phyloP scores from a whole-genome alignment of 1,140 invertebrate species.

The Pachypsylla venusta region DNA sequence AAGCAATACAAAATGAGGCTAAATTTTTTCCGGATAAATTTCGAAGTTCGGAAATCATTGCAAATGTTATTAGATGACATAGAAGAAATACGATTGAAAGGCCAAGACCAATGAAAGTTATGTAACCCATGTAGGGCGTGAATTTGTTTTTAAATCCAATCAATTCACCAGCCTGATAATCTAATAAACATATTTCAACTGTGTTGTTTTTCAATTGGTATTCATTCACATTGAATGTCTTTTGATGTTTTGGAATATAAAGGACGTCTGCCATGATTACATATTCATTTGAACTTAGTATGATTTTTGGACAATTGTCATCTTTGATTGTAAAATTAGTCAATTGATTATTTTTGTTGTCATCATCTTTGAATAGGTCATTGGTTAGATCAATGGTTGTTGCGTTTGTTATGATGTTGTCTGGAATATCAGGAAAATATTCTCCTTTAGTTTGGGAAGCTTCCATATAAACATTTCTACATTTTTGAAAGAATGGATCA shows the following conservation, averaged over 20 bases:
- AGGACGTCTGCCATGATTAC: conserved; percentile 28
- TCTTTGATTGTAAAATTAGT: conserved; percentile 11
- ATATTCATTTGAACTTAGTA: conserved; percentile 32
- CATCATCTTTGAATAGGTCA: neutral
- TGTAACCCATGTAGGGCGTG: conserved; percentile 31
- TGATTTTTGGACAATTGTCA: conserved; percentile 32
- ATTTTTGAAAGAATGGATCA: conserved; percentile 38
- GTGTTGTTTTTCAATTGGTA: conserved; percentile 26
- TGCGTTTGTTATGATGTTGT: conserved; percentile 5
- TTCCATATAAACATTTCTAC: conserved; percentile 24
- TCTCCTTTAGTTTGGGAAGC: neutral
- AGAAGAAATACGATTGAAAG: conserved; percentile 35
- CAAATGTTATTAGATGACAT: conserved; percentile 34
- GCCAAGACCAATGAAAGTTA: conserved; percentile 33
- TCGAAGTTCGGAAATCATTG: conserved; percentile 33
- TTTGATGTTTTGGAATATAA: conserved; percentile 30
- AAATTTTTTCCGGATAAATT: conserved; percentile 39
- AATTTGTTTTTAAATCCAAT: conserved; percentile 29
- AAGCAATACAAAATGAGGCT: conserved; percentile 33
- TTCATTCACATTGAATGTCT: conserved; percentile 26
- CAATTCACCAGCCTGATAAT: conserved; percentile 19
- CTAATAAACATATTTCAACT: conserved; percentile 25
- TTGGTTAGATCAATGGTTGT: neutral
- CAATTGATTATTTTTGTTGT: conserved; percentile 15
- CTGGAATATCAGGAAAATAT: conserved; percentile 13